Base-by-base conservation (phyloP, 2,113 vertebrate species). In the Phaethornis superciliosus region DNA sequence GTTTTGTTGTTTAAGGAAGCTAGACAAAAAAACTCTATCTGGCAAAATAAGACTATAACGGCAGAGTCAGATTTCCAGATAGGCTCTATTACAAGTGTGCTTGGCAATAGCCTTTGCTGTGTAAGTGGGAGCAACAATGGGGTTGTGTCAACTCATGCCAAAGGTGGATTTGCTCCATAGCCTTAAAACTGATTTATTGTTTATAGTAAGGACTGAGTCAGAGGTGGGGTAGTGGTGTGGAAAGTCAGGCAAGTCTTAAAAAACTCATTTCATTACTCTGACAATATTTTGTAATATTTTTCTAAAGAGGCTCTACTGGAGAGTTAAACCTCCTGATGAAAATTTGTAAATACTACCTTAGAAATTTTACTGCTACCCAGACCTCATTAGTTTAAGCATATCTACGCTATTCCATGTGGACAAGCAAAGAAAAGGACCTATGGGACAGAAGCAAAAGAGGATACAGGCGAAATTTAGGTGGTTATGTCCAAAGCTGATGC, bases 101-200 rank as follows among this genome's bases (percentile, higher is more conserved):
- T 88, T 96, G 95, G 87, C 87, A 94, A 59, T 19, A 82, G 42
- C 20, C 64, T 82, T 16, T 80, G n/a, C 85, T 56, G 40, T 47
- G 24, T 67, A 77, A 83, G 47, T 64, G 75, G 59, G 51, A 94
- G 26, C 58, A 94, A 95, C 85, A 94, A 94, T 74, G 33, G 59
- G 47, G 30, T 62, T 81, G 67, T 87, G 65, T 89, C 86, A 81
- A 37, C 51, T 77, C 56, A 56, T 12, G 46, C 84, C 63, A 83
- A 80, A 94, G 81, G 89, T 94, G 79, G 81, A 94, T 91, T 95
- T 96, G 85, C 85, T 92, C 88, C 83, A 78, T 7, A n/a, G 85
- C 60, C 76, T 71, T 76, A 89, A 90, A 95, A 89, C 2, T 88
- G 32, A 95, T 87, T 80, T 93, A 80, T 63, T 95, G 55, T 81